Conservation (phyloP, 2,797 vertebrate species). For the Coreius guichenoti region DNA sequence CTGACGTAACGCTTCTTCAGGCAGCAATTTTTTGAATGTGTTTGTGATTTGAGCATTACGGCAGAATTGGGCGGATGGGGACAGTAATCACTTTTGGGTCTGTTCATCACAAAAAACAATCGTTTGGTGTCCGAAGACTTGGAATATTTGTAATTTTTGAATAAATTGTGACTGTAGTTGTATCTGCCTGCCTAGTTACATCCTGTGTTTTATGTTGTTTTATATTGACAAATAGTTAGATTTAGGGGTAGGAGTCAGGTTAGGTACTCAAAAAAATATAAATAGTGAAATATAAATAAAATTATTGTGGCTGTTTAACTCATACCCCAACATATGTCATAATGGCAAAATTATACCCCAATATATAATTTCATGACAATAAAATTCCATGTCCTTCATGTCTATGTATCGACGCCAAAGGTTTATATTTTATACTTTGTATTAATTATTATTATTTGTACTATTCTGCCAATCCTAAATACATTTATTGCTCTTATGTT, state of each 20-base stretch:
- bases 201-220: neutral
- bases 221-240: neutral
- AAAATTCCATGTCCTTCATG: neutral
- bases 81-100: neutral
- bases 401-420: neutral
- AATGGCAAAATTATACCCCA: neutral
- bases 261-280: neutral
- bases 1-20: no score
- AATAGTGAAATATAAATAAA: neutral
- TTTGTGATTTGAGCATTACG: no score
- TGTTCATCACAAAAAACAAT: neutral
- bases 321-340: neutral
- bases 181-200: neutral
- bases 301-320: neutral
- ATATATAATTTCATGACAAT: neutral
- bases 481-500: neutral
- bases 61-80: no score
- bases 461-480: neutral
- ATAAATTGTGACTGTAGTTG: neutral
- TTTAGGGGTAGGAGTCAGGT: neutral
- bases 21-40: neutral
- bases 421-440: neutral
- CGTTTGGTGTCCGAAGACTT: neutral
- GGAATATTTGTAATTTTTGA: neutral
- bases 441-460: neutral